These are phyloP conservation scores for Bombus soroeensis DNA, from an alignment of 1,140 invertebrate genomes.

Conservation along the genomic window DNA sequence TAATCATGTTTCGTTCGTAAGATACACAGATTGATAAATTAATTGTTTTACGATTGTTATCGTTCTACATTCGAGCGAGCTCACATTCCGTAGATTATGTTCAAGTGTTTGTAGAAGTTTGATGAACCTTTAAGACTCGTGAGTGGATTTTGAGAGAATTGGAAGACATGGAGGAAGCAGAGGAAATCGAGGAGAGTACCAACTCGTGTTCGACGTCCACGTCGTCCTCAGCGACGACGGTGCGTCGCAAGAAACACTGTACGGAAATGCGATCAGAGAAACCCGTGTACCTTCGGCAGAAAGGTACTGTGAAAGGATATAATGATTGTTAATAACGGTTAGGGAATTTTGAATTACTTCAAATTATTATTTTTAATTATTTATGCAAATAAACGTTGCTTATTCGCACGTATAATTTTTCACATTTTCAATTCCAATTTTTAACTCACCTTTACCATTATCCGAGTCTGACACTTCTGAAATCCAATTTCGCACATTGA, in stretches of 20 bases:
- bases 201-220: slow-evolving; percentile 12
- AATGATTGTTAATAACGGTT: neutral
- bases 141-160: neutral
- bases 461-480: neutral
- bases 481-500: neutral
- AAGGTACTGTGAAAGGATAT: slow-evolving; percentile 63
- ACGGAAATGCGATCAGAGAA: slow-evolving; percentile 68
- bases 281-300: slow-evolving; percentile 72
- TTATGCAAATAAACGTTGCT: too few species aligned
- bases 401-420: neutral
- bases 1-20: neutral
- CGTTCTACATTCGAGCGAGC: neutral
- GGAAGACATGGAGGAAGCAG: slow-evolving; percentile 19
- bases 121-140: neutral
- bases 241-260: slow-evolving; percentile 53
- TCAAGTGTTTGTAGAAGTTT: neutral
- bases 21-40: neutral
- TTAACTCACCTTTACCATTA: neutral
- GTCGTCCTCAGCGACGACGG: slow-evolving; percentile 1
- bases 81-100: neutral
- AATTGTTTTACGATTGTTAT: neutral
- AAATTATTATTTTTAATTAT: neutral
- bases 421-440: neutral
- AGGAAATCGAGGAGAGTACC: slow-evolving; percentile 17
- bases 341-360: neutral